Base-by-base conservation (phyloP, 64 coral and sea anemone genomes). In the Hydrozoanthus tunicans region DNA sequence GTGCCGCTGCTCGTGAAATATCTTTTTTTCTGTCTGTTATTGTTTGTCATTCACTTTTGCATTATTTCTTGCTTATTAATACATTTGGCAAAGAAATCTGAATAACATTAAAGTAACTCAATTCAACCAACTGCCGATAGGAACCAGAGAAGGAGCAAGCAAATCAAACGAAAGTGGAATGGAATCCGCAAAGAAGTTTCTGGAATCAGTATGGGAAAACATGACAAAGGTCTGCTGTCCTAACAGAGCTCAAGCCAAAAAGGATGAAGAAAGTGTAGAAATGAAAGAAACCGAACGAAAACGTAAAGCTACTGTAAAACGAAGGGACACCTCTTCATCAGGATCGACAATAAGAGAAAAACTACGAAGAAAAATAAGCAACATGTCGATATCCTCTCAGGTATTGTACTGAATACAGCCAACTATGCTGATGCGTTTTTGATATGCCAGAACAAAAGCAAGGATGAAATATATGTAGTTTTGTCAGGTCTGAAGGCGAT, bases 321-420 rank as follows among this genome's bases (percentile, higher is more conserved):
- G 69, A 32, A 43, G 56, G 56, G 84, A 88, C 11, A 74, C 83
- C 14, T 88, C 84, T 13, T 86, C 83, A 25, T 14, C 23, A 6
- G 84, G 69, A 88, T 88, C 84, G 6, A 88, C 84, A 4, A 88
- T 88, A 26, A 88, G 10, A 73, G 84, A 88, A 72, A 88, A 88
- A 88, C 69, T 88, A 15, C 56, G 69, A 15, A 54, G 84, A 73
- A 88, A 88, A 88, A 25, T 88, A 5, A 88, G 84, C 26, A 88
- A 25, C 5, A 59, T 88, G 9, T 88, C 84, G 8, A 51, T 59
- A 59, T 88, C 84, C 11, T 88, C 84, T 15, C 69, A 75, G 84
- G 84, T 88, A 51, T 14, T 43, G 32, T 43, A 43, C 32, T 43
- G 32, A 43, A 43, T 43, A 43, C 32, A 43, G 32, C 32, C 32